Conservation (phyloP, 2,113 vertebrate species). For the Petromus typicus region DNA sequence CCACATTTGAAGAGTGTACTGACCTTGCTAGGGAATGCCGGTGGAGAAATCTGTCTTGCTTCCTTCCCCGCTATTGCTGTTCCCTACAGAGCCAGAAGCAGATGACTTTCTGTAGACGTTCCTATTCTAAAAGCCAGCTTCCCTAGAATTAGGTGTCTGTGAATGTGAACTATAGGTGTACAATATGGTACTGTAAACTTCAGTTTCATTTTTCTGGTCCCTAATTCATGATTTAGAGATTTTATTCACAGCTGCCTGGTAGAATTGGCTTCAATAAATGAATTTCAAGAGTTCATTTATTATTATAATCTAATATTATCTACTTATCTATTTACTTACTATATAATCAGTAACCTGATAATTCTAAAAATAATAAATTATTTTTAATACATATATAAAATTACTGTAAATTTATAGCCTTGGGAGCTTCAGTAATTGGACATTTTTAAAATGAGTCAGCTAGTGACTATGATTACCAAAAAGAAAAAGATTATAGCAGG, state of each 20-base stretch:
- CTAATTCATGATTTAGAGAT: not conserved
- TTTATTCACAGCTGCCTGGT: conserved; percentile 13
- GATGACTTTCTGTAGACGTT: not conserved
- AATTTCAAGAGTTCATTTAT: not conserved
- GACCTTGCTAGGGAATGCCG: not conserved
- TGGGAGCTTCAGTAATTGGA: not conserved
- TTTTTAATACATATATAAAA: not conserved
- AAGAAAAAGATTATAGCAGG: not conserved
- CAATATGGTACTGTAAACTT: not conserved
- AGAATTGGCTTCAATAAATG: conserved; percentile 17
- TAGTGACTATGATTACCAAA: conserved; percentile 38
- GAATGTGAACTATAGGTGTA: not conserved
- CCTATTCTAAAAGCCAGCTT: not conserved
- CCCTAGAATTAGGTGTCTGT: not conserved
- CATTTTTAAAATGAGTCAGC: conserved; percentile 14
- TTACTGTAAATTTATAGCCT: not conserved
- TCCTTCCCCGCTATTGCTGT: not conserved
- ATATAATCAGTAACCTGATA: not conserved
- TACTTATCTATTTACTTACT: not conserved
- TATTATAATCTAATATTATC: not conserved
- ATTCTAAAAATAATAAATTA: conserved; percentile 14
- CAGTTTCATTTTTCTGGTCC: conserved; percentile 46
- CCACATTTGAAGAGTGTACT: not conserved
- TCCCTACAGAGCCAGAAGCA: not conserved
- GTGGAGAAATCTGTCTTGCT: not conserved